A percentile compares a stretch with the other conserved stretches of the same genome.
These are phyloP conservation scores for Piaya cayana DNA, from an alignment of 2,113 vertebrate species.

Conservation along the genomic window DNA sequence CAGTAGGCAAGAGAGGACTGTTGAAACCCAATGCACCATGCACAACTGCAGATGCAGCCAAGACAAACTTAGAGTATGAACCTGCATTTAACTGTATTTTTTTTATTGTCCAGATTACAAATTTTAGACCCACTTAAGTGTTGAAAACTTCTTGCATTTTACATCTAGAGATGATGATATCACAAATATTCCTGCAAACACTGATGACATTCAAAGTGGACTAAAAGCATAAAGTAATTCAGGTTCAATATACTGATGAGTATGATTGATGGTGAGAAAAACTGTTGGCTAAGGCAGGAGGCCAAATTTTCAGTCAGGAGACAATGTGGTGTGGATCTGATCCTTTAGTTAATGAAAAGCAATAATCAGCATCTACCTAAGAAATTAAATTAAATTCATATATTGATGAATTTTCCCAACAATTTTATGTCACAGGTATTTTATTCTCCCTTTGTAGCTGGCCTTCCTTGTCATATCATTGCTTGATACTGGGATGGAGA, in stretches of 20 bases:
- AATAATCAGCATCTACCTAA: neutral
- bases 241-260: neutral
- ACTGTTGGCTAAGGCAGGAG: neutral
- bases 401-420: neutral
- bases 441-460: neutral
- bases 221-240: neutral
- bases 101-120: neutral
- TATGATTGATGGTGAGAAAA: neutral
- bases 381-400: neutral
- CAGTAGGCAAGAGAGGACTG: neutral
- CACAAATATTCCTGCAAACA: neutral
- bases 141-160: neutral
- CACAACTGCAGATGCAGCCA: neutral
- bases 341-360: neutral
- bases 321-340: neutral
- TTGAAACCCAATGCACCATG: neutral
- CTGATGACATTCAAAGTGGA: neutral
- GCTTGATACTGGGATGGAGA: neutral
- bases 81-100: neutral
- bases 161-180: neutral
- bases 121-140: neutral
- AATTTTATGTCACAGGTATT: neutral
- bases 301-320: neutral
- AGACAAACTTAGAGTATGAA: neutral
- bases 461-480: neutral